A percentile compares a stretch with the other conserved stretches of the same genome.
Conservation (phyloP, 2,113 vertebrate genomes). For the Microtus ochrogaster region DNA sequence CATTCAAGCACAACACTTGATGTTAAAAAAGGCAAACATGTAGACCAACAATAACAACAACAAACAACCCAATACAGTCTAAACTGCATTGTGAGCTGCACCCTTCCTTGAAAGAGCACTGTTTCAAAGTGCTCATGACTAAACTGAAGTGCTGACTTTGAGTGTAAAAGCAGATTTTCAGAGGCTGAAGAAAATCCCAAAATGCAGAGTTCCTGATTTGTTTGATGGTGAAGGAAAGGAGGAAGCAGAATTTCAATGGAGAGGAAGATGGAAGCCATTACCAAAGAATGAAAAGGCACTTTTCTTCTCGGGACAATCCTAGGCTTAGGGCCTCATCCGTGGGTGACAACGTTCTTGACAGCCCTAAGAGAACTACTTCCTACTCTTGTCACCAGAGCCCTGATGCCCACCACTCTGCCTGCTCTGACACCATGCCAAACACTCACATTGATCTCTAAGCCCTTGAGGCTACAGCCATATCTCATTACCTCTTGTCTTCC, state of each 20-base stretch:
- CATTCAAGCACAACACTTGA: neutral
- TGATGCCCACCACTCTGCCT: neutral
- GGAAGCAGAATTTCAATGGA: neutral
- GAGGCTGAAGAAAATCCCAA: neutral
- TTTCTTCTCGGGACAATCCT: neutral
- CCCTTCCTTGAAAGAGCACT: neutral
- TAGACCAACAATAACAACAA: neutral
- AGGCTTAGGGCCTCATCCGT: neutral
- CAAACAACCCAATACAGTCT: neutral
- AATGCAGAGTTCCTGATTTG: neutral
- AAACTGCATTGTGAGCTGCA: neutral
- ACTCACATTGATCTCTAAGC: conserved; percentile 15
- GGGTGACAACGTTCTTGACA: neutral
- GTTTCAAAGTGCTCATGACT: conserved; percentile 24
- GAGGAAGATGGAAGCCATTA: neutral
- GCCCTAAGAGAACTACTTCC: neutral
- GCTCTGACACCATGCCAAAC: neutral
- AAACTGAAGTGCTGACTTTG: neutral
- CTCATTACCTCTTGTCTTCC: conserved; percentile 55
- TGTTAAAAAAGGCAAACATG: conserved; percentile 25
- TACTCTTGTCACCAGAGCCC: neutral
- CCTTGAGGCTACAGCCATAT: conserved; percentile 1
- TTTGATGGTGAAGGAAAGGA: neutral
- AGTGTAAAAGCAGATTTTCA: neutral
- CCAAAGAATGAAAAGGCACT: neutral